Evolutionary conservation across 2,797 vertebrate species (phyloP), one percentile per base, ranked within the genome.

Genomic region (Pseudocheirus occidentalis): DNA sequence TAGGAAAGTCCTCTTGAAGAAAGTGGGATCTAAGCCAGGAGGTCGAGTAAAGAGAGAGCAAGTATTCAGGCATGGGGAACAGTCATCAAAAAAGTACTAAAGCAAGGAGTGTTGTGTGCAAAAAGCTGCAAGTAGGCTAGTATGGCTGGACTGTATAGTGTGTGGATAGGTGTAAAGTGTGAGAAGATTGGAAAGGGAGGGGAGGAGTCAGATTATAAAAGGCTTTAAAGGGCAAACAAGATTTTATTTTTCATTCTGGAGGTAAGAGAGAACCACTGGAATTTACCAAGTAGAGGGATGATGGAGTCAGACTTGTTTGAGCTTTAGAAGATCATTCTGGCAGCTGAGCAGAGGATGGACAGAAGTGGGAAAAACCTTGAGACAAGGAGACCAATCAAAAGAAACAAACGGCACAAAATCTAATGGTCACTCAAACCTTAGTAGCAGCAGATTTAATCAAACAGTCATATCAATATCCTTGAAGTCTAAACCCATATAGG

Each of bases 271-370:
- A 96, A 54, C 2, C 91, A 92, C 55, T 55, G 89, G 58, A 90
- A 92, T 92, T 91, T 95, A 92, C 66, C 92, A n/a, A 95, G 50
- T 90, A 95, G 31, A 92, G 10, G 92, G 94, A 93, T 31, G 73
- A 92, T 91, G 9, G 92, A 92, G 91, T 62, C 56, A 90, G 27
- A 55, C 46, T 21, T 93, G n/a, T 81, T 2, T 5, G 50, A n/a
- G 40, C 24, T 90, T 92, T 54, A 90, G 94, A 91, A 90, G 16
- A 56, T 52, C 89, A 93, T 89, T 52, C 9, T 91, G 28, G 94
- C 55, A 97, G 55, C 92, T 62, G 94, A 56, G 94, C 57, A 95
- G 95, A 40, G 46, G 2, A 58, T 28, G 53, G 52, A 90, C 0
- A 55, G 21, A 66, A 92, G 58, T 50, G 55, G 87, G 81, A 27